These are phyloP conservation scores for Ascidia mentula DNA, from an alignment of 23 tunicate genomes.

Conservation along the genomic window DNA sequence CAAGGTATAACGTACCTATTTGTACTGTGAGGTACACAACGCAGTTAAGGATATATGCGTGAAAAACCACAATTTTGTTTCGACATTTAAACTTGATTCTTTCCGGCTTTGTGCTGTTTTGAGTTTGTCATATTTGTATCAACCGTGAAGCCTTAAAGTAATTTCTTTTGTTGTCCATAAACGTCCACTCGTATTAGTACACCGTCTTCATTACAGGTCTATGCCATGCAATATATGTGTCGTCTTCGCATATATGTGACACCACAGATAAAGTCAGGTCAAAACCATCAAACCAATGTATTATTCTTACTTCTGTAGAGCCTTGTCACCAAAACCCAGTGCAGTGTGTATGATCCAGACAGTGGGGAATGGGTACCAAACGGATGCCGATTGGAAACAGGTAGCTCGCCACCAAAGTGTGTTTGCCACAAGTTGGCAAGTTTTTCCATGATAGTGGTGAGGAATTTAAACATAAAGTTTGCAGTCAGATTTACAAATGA, in stretches of 20 bases:
- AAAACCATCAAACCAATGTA: no score
- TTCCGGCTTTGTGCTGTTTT: no score
- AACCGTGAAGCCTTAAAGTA: no score
- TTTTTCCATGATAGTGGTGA: conserved; percentile 4
- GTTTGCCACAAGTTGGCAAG: neutral
- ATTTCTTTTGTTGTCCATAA: no score
- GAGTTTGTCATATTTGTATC: neutral
- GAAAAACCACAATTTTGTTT: neutral
- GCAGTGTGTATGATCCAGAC: neutral
- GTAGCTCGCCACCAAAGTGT: neutral
- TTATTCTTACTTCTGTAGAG: neutral
- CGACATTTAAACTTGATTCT: no score
- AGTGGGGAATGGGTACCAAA: neutral
- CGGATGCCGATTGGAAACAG: neutral
- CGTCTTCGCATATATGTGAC: no score
- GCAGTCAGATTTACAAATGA: no score
- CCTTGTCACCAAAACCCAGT: neutral
- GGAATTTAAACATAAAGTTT: no score
- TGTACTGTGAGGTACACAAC: neutral
- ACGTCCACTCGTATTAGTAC: no score
- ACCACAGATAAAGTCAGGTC: no score
- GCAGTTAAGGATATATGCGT: neutral
- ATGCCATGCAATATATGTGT: no score
- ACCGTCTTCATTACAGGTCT: no score
- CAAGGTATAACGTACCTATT: neutral